Evolutionary conservation across 2,888 invertebrate genomes (phyloP).

Genomic region (Conops quadrifasciatus): DNA sequence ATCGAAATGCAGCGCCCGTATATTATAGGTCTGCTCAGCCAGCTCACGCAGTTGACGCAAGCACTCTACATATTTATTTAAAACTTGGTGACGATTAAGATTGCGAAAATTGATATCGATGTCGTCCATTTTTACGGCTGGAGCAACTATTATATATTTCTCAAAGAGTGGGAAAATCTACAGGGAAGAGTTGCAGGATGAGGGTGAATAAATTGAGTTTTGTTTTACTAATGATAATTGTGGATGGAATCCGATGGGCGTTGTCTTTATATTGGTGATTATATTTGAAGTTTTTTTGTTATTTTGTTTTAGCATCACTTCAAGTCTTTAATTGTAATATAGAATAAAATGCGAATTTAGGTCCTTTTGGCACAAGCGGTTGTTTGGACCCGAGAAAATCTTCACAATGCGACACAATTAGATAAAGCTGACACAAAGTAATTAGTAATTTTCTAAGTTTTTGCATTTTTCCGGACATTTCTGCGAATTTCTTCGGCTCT

Average conservation of each 20-base stretch:
- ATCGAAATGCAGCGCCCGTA: constrained; percentile 72
- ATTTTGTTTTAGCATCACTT: constrained; percentile 27
- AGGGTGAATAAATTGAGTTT: background rate
- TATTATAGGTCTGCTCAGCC: constrained; percentile 68
- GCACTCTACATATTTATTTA: constrained; percentile 68
- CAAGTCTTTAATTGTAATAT: background rate
- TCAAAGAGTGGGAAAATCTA: too few species aligned
- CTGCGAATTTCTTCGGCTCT: too few species aligned
- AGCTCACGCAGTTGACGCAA: constrained; percentile 70
- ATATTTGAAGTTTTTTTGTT: background rate
- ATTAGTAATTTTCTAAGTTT: background rate
- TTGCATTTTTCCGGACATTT: too few species aligned
- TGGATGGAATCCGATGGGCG: background rate
- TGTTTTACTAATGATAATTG: too few species aligned
- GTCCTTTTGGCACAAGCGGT: background rate
- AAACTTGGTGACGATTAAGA: constrained; percentile 54
- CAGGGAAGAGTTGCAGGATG: background rate
- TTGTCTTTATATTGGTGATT: background rate
- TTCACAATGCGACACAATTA: background rate
- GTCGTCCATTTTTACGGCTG: constrained; percentile 41
- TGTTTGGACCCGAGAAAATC: background rate
- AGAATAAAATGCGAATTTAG: background rate
- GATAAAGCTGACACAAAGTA: background rate
- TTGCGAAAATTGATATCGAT: constrained; percentile 41
- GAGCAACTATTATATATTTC: too few species aligned